Evolutionary conservation across 2,888 invertebrate species (phyloP).

Genomic region (Drosophila diplacantha): DNA sequence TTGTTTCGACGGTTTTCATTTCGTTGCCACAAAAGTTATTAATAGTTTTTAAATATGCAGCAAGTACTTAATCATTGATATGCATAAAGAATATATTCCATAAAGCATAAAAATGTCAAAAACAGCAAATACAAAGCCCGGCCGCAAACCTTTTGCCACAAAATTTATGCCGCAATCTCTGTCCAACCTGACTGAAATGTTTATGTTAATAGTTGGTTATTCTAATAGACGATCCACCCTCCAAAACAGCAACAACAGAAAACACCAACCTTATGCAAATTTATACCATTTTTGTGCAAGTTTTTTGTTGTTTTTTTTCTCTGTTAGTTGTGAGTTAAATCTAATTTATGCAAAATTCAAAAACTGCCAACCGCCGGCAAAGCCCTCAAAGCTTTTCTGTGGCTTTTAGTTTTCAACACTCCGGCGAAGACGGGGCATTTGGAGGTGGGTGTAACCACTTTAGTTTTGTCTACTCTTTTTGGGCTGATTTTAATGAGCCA

Average conservation of each 20-base stretch:
- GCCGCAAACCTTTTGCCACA: slow-evolving; percentile 52
- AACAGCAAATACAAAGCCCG: slow-evolving; percentile 31
- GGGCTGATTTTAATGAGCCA: slow-evolving; percentile 55
- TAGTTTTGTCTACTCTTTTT: slow-evolving; percentile 44
- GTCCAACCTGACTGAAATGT: slow-evolving; percentile 42
- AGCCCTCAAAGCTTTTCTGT: slow-evolving; percentile 44
- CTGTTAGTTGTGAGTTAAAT: slow-evolving; percentile 54
- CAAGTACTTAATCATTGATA: slow-evolving; percentile 42
- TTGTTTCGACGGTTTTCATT: slow-evolving; percentile 37
- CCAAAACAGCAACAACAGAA: slow-evolving; percentile 5
- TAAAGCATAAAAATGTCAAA: slow-evolving; percentile 37
- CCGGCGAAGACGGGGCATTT: slow-evolving; percentile 1
- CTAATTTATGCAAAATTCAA: slow-evolving; percentile 65
- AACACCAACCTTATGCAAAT: slow-evolving; percentile 54
- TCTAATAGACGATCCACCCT: slow-evolving; percentile 39
- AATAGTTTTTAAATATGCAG: slow-evolving; percentile 54
- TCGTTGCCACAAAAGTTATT: slow-evolving; percentile 26
- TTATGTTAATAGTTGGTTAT: slow-evolving; percentile 48
- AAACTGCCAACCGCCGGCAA: slow-evolving; percentile 47
- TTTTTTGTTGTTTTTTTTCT: slow-evolving; percentile 20
- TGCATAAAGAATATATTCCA: slow-evolving; percentile 21
- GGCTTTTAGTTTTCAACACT: slow-evolving; percentile 47
- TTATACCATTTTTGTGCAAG: slow-evolving; percentile 25
- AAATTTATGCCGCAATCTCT: slow-evolving; percentile 65
- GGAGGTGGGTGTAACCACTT: slow-evolving; percentile 30